Evolutionary conservation across 2,888 invertebrate species (phyloP), one percentile per base, ranked within the genome.

Genomic region (Pycnomerus fuliginosus): DNA sequence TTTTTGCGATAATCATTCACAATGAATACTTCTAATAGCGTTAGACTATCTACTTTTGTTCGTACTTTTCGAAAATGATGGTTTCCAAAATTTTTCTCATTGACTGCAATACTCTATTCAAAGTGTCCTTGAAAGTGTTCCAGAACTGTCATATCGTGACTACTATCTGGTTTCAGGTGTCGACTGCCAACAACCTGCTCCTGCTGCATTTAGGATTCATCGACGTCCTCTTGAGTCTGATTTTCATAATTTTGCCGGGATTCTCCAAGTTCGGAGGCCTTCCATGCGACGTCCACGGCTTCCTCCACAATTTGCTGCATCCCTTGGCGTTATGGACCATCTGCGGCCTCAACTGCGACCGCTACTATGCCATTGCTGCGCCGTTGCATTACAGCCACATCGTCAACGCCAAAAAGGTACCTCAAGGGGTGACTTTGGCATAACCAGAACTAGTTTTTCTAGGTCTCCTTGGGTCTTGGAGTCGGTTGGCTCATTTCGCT

Each of bases 301-400:
- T 85, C 48, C 70, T 87, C 27, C 77, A 85, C 50, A 81, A 84
- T 15, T 77, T 87, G 2, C 75, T 89, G 30, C 84, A 88, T 60
- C 86, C 87, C 2, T 75, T 88, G 44, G 83, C 84, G 25, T 73
- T 87, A 51, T 89, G 88, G 88, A 88, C 87, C 2, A 82, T 89
- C 17, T 86, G 87, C 55, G 88, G 87, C 2, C 75, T 89, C 48
- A 88, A 88, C 63, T 86, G 85, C 43, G 87, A 87, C 70, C 76
- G 87, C 47, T 89, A 87, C 50, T 87, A 87, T 48, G 88, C 89
- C 27, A 89, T 90, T 36, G 83, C 87, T 0, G 83, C 87, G 1
- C 89, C 89, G 0, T 70, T 90, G 45, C 88, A 89, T 65, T 90
- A 90, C 70, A 83, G 84, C 15, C 84, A 85, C 35, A 76, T 88